Evolutionary conservation across 1,140 invertebrate genomes (phyloP).

Genomic region (Drosophila melanica): DNA sequence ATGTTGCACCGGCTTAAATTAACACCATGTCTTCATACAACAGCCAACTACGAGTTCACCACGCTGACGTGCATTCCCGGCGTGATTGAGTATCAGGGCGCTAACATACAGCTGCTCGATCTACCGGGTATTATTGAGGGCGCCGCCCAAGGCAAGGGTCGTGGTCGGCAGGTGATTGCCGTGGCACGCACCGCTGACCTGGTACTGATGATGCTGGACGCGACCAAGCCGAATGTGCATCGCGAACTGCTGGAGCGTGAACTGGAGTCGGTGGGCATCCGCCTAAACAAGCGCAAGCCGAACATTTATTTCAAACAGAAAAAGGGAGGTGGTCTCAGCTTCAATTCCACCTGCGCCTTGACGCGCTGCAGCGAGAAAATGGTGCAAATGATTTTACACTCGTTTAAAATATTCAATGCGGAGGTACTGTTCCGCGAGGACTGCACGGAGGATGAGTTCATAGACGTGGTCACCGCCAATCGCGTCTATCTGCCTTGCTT

Average conservation of each 20-base stretch:
- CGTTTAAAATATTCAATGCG: conserved; percentile 99
- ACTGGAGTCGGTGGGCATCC: conserved; percentile 97
- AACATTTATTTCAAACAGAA: conserved; percentile 99
- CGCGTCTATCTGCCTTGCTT: conserved; percentile 98
- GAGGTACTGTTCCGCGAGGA: conserved; percentile 99
- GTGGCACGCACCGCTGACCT: conserved; percentile 98
- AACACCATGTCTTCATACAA: not conserved
- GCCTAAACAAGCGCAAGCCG: conserved; percentile 96
- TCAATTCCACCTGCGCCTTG: conserved; percentile 97
- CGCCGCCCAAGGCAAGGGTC: conserved; percentile 94
- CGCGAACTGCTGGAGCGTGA: conserved; percentile 95
- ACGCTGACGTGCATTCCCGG: conserved; percentile 99
- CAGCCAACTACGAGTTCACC: conserved; percentile 99
- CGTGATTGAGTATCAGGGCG: conserved; percentile 98
- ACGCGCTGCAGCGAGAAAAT: conserved; percentile 98
- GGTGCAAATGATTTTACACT: conserved; percentile 98
- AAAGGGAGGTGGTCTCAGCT: conserved; percentile 99
- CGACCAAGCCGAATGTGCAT: conserved; percentile 98
- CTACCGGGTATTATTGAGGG: conserved; percentile 99
- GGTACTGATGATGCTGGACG: conserved; percentile 99
- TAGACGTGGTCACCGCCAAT: conserved; percentile 99
- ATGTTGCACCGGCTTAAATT: not conserved
- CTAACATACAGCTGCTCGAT: conserved; percentile 99
- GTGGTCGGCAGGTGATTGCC: conserved; percentile 95
- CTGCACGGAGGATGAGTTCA: conserved; percentile 97